Conservation (phyloP, 53 echinoderm and acorn worm genomes). For the Paracentrotus lividus region DNA sequence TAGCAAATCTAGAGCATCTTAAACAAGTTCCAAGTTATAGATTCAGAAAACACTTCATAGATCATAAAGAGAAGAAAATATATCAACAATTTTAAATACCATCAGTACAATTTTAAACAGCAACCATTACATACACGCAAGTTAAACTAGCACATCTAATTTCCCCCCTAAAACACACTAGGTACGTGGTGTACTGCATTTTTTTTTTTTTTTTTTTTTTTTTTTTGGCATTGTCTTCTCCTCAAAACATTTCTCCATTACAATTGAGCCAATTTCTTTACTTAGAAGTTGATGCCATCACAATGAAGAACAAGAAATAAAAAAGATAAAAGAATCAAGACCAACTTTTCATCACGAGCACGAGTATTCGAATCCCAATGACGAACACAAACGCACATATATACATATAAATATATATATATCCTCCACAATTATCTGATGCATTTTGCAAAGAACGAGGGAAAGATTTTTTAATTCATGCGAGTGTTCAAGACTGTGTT, state of each 20-base stretch:
- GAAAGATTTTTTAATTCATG: no score
- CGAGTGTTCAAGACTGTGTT: no score
- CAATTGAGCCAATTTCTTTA: not conserved
- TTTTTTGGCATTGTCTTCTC: not conserved
- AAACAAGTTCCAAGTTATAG: slow-evolving; percentile 42
- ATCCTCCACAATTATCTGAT: no score
- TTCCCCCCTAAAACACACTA: slow-evolving; percentile 61
- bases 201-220: slow-evolving; percentile 21
- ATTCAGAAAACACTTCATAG: not conserved
- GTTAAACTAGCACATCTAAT: slow-evolving; percentile 64
- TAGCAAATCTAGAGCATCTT: slow-evolving; percentile 14
- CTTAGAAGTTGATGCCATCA: not conserved
- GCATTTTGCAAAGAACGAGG: no score
- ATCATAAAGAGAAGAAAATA: slow-evolving; percentile 47
- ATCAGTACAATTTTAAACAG: slow-evolving; percentile 64
- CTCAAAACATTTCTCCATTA: slow-evolving; percentile 25
- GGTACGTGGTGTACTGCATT: slow-evolving; percentile 62
- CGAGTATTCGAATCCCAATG: not conserved
- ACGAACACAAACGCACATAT: no score
- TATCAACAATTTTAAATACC: slow-evolving; percentile 62
- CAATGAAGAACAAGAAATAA: slow-evolving; percentile 5
- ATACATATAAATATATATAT: no score
- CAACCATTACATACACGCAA: slow-evolving; percentile 60
- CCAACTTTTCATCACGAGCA: not conserved
- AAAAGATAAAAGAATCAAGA: not conserved